Base-by-base conservation (phyloP, 1,140 invertebrate species). In the Platyscapa corneri region DNA sequence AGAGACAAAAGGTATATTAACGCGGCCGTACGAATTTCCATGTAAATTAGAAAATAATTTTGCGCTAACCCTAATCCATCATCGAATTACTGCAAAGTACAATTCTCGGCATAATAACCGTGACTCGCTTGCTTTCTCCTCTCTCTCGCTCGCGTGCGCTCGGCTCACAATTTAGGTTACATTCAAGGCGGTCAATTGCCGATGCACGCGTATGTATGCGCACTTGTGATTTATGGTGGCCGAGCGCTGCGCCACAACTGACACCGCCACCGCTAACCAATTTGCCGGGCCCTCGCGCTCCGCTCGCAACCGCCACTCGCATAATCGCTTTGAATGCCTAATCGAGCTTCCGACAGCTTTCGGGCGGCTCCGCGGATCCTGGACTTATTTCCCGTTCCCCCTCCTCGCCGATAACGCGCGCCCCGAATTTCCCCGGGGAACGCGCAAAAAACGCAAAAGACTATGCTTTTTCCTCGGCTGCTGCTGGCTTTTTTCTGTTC, bases 31-130 rank as follows among this genome's bases (percentile, higher is more conserved):
- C 49, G 34, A 83, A 83, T 64, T 83, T 46, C 32, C 20, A 32
- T 65, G 37, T 56, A 81, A 81, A 81, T 81, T 42, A 64, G 79
- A 81, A 81, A 81, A 83, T 83, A 83, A 83, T 83, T 83, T 76
- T 67, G 39, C 34, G 34, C 20, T 81, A 53, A 56, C 49, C 74
- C 74, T 78, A 84, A 84, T 78, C 75, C 82, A n/a, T 65, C 60
- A 78, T 84, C 39, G 60, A 76, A 83, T 83, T 30, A 65, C 70
- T 34, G 32, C 32, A 82, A 82, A 82, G 80, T 74, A 72, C 42
- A 74, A 82, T 70, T 30, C 70, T 56, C 49, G 49, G 74, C 46
- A 37, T 46, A 76, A 83, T 76, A 83, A 39, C 53, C 39, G 53
- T 76, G 6, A 46, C 27, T 77, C n/a, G 16, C 0, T 18, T 12